Conservation (phyloP, 2,888 invertebrate genomes). For the Tiphia femorata region DNA sequence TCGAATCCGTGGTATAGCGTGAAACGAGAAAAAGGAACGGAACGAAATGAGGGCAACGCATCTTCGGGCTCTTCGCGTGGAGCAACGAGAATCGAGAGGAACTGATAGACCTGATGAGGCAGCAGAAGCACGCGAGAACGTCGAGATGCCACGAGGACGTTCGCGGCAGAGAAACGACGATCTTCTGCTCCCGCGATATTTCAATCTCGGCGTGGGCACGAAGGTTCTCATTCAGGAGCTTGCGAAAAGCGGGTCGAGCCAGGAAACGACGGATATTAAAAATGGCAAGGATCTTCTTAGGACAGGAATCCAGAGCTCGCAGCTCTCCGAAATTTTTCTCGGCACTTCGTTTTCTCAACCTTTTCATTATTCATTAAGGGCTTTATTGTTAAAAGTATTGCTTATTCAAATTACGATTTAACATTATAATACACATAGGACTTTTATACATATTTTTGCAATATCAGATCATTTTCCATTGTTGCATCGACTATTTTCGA, state of each 20-base stretch:
- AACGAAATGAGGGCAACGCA: background rate
- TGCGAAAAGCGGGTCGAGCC: background rate
- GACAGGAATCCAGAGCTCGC: no score
- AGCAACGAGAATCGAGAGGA: background rate
- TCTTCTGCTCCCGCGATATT: background rate
- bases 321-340: no score
- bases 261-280: slow-evolving; percentile 1
- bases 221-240: background rate
- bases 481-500: no score
- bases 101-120: no score
- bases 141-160: background rate
- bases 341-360: no score
- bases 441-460: no score
- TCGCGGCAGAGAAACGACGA: background rate
- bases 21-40: background rate
- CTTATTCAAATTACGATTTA: no score
- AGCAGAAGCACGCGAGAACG: background rate
- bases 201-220: background rate
- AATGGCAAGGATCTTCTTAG: no score
- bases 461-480: no score
- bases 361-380: no score
- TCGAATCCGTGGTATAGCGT: background rate
- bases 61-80: background rate
- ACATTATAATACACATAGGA: no score
- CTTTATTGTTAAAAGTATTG: no score